These are phyloP conservation scores for Oasisia sp. DNA, from an alignment of 2,888 invertebrate genomes.

Conservation along the genomic window DNA sequence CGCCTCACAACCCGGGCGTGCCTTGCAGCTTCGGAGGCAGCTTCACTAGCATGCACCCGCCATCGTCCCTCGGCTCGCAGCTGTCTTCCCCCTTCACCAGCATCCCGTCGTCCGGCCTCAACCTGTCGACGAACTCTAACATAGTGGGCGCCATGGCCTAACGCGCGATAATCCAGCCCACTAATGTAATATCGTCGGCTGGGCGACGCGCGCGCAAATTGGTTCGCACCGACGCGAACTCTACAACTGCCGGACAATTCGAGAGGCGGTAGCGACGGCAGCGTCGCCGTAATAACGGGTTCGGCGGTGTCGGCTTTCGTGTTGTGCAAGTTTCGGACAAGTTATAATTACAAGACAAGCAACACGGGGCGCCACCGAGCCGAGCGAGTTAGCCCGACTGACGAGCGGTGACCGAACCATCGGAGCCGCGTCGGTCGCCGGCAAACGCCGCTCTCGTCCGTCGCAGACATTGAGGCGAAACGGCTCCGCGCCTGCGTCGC, in stretches of 20 bases:
- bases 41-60: slow-evolving; percentile 6
- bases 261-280: background rate
- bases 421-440: background rate
- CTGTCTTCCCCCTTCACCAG: slow-evolving; percentile 40
- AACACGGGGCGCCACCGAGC: slow-evolving; percentile 9
- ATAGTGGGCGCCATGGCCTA: slow-evolving; percentile 67
- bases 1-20: slow-evolving; percentile 6
- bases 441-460: background rate
- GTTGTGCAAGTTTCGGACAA: slow-evolving; percentile 17
- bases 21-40: slow-evolving; percentile 13
- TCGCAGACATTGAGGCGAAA: background rate
- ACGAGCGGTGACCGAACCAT: background rate
- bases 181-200: background rate
- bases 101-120: slow-evolving; percentile 64
- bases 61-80: background rate
- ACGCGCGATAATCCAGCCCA: background rate
- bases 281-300: background rate
- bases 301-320: slow-evolving; percentile 17
- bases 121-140: slow-evolving; percentile 63
- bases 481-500: background rate
- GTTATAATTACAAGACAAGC: slow-evolving; percentile 17
- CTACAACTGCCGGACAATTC: slow-evolving; percentile 13
- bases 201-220: background rate
- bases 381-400: background rate
- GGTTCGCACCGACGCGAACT: slow-evolving; percentile 9